Conservation (phyloP, 1,140 invertebrate genomes). For the Globodera rostochiensis region DNA sequence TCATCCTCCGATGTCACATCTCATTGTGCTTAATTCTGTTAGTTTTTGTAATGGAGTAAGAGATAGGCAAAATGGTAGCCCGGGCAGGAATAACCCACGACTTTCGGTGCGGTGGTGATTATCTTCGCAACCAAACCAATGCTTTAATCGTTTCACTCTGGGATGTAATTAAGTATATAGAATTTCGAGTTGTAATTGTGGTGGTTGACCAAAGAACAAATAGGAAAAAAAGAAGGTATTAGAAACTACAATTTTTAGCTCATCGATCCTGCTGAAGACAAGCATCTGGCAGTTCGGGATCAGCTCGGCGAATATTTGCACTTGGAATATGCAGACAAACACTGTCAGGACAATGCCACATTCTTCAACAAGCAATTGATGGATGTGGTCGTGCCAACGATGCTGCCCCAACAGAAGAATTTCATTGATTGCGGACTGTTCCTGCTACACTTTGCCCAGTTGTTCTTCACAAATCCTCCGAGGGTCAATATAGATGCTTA, state of each 20-base stretch:
- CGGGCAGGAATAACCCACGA: too few relatives aligned
- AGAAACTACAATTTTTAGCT: conserved; percentile 28
- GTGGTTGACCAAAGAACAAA: too few relatives aligned
- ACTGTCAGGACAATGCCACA: conserved; percentile 11
- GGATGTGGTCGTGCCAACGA: conserved; percentile 36
- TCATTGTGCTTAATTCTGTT: conserved; percentile 28
- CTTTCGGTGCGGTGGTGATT: too few relatives aligned
- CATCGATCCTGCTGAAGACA: conserved; percentile 45
- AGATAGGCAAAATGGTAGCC: too few relatives aligned
- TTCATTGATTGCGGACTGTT: conserved; percentile 94
- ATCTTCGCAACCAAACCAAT: too few relatives aligned
- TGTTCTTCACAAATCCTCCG: conserved; percentile 75
- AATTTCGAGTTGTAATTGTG: neutral
- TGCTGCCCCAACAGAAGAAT: conserved; percentile 91
- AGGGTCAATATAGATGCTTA: conserved; percentile 28
- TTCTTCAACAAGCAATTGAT: conserved; percentile 32
- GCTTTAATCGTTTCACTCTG: neutral
- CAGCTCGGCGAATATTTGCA: conserved; percentile 73
- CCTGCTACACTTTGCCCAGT: conserved; percentile 90
- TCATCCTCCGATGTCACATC: neutral
- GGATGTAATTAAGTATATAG: neutral
- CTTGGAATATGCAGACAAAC: conserved; percentile 42
- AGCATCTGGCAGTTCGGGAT: conserved; percentile 70
- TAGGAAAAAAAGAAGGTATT: too few relatives aligned
- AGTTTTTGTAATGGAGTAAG: neutral